Conservation (phyloP, 2,888 invertebrate genomes). For the Incurvaria masculella region DNA sequence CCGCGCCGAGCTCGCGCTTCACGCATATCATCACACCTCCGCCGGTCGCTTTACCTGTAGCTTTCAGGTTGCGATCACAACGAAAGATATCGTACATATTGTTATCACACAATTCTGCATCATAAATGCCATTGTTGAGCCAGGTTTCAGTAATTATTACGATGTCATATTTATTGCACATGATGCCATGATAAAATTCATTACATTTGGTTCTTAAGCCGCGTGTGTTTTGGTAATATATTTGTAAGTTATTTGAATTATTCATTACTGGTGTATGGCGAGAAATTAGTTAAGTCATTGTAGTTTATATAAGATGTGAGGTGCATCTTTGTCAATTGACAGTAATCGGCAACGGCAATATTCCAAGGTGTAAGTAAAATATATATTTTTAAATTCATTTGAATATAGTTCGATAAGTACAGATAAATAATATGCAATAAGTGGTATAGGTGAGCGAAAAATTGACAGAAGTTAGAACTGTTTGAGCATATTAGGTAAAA, state of each 20-base stretch:
- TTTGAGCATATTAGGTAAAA: too few relatives aligned
- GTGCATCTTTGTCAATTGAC: too few relatives aligned
- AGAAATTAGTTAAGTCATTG: background rate
- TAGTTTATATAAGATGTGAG: too few relatives aligned
- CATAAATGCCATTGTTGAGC: background rate
- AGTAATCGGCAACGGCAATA: too few relatives aligned
- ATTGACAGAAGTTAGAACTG: background rate
- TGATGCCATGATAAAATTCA: background rate
- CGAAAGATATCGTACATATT: background rate
- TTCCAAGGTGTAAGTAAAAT: background rate
- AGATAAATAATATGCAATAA: background rate
- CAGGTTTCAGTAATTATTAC: background rate
- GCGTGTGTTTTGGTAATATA: constrained; percentile 1
- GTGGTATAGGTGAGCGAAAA: too few relatives aligned
- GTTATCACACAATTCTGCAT: background rate
- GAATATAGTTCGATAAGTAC: background rate
- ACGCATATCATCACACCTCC: background rate
- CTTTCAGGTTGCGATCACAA: background rate
- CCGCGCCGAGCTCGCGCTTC: background rate
- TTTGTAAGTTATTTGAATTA: background rate
- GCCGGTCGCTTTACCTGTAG: background rate
- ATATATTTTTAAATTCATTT: background rate
- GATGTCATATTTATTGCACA: background rate
- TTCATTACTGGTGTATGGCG: too few relatives aligned
- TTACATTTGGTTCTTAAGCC: constrained; percentile 1